Evolutionary conservation across 1,140 invertebrate species (phyloP), one percentile per base, ranked within the genome.

Genomic region (Ostrea denselamellosa): DNA sequence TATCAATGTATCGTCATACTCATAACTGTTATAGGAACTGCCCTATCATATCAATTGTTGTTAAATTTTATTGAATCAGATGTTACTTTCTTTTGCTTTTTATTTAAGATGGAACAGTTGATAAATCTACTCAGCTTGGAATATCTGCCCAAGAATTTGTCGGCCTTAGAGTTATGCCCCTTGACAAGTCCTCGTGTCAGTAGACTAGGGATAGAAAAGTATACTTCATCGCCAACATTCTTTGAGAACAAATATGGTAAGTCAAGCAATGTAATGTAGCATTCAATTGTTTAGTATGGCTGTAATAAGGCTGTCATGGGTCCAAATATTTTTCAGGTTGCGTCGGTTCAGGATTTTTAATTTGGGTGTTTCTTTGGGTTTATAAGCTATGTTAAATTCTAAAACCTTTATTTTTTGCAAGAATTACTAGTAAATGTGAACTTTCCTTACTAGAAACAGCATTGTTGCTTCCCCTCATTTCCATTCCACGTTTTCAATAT

Each of bases 171-270:
- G 25, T 71, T 71, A 71, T 71, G 8, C 25, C 68, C 68, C 25
- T 25, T 71, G 68, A 34, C 22, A 25, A 28, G 68, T 8, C 9
- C 12, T 25, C 68, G 4, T 71, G 12, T 10, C 10, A 22, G 8
- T 12, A 71, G 68, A 2, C 68, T 25, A 10, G 22, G n/a, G 22
- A 34, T 71, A 34, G n/a, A 71, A 2, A 71, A 25, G 12, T 71
- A 71, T 71, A 25, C 28, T 8, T 71, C 68, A n/a, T 71, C 68
- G 5, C 68, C 68, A 14, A 71, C 68, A 12, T 71, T 71, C 22
- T 71, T 71, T 71, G 68, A 71, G 25, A 71, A 71, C 22, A 71
- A 71, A 71, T 71, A 71, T 71, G 68, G 68, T 71, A 71, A 71
- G 25, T 22, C 19, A 14, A 17, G 14, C 19, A 4, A 58, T 19